A percentile compares a stretch with the other conserved stretches of the same genome.
These are phyloP conservation scores for Alethe diademata DNA, from an alignment of 2,113 vertebrate genomes.

Conservation along the genomic window DNA sequence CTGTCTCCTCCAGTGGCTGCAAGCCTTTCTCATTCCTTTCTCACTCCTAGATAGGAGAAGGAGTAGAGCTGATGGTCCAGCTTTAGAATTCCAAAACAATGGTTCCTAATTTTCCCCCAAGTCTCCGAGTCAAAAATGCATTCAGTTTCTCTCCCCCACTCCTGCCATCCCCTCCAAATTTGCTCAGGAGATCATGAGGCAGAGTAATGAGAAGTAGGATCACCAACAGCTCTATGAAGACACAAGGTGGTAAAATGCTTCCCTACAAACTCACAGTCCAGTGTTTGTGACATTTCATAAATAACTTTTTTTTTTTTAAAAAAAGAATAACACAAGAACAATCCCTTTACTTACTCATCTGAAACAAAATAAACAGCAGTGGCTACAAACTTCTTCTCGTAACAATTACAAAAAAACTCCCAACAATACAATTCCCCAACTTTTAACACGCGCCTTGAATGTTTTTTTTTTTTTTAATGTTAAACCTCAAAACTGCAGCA, in stretches of 20 bases:
- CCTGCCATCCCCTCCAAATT: background rate
- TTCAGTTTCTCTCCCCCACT: background rate
- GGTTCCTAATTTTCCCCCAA: constrained; percentile 1
- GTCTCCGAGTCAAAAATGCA: background rate
- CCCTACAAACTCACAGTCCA: constrained; percentile 85
- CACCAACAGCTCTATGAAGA: constrained; percentile 79
- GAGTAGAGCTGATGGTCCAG: constrained; percentile 6
- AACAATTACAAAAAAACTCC: constrained; percentile 86
- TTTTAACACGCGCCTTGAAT: constrained; percentile 80
- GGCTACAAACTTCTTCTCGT: constrained; percentile 86
- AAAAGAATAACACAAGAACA: constrained; percentile 83
- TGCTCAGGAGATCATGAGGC: constrained; percentile 65
- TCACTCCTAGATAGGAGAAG: background rate
- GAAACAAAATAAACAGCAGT: constrained; percentile 88
- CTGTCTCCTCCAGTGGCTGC: background rate
- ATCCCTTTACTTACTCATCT: constrained; percentile 87
- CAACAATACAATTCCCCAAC: constrained; percentile 85
- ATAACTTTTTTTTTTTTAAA: constrained; percentile 66
- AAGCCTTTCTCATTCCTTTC: background rate
- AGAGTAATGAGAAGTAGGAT: constrained; percentile 71
- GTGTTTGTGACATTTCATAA: constrained; percentile 89
- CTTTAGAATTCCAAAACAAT: constrained; percentile 48
- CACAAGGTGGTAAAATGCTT: constrained; percentile 80
- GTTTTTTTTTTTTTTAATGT: constrained; percentile 54
- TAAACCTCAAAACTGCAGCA: constrained; percentile 85